Evolutionary conservation across 2,888 invertebrate species (phyloP).

Genomic region (Melipona beecheii): DNA sequence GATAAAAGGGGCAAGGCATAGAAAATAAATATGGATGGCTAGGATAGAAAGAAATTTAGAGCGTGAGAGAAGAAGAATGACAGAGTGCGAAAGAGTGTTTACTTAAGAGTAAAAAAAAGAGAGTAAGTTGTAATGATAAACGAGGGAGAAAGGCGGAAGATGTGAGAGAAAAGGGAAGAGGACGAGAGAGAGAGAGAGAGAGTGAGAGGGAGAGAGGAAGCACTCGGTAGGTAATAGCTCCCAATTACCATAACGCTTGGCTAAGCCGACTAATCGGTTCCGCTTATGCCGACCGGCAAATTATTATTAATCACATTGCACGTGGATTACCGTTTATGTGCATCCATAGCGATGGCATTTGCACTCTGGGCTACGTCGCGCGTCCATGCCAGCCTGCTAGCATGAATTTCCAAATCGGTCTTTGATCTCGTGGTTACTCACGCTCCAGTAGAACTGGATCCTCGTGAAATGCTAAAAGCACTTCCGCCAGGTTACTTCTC

Average conservation of each 20-base stretch:
- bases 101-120: no score
- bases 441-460: conserved; percentile 17
- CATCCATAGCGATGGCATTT: conserved; percentile 67
- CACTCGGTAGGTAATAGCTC: conserved; percentile 74
- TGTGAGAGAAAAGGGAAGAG: not conserved
- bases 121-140: no score
- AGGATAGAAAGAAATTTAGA: not conserved
- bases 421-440: conserved; percentile 46
- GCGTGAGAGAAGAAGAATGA: not conserved
- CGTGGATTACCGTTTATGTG: conserved; percentile 74
- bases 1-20: not conserved
- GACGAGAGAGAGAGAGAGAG: conserved; percentile 8
- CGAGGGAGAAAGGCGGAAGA: no score
- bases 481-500: conserved; percentile 2
- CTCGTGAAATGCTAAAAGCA: conserved; percentile 24
- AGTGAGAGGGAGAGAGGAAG: conserved; percentile 40
- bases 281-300: conserved; percentile 80
- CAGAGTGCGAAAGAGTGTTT: no score
- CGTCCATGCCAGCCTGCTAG: conserved; percentile 6
- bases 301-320: conserved; percentile 81
- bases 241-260: conserved; percentile 79
- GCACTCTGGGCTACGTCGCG: conserved; percentile 51
- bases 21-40: no score
- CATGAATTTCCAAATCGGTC: conserved; percentile 47
- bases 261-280: conserved; percentile 80